Conservation (phyloP, 2,888 invertebrate genomes). For the Carterocephalus palaemon region DNA sequence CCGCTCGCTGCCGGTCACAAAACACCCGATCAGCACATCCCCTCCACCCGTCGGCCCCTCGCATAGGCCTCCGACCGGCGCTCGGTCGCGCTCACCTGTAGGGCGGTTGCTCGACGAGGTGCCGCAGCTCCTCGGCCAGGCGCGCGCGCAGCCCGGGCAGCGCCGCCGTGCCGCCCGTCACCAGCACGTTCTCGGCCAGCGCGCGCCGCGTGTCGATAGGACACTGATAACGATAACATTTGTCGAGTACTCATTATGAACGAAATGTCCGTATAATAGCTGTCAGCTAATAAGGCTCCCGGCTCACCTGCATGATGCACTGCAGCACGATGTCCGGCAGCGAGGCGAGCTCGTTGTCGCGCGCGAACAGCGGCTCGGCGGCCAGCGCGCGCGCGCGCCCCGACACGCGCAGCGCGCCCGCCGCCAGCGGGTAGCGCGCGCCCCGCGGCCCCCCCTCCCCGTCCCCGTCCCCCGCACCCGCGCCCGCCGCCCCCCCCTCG, state of each 20-base stretch:
- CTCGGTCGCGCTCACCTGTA: conserved; percentile 70
- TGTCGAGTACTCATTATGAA: too few relatives aligned
- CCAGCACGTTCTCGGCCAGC: conserved; percentile 89
- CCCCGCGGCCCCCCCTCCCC: conserved; percentile 80
- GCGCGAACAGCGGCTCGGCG: conserved; percentile 91
- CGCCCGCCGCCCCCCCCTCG: conserved; percentile 81
- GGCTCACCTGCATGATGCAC: conserved; percentile 82
- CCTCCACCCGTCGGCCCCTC: not conserved
- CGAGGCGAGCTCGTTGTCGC: conserved; percentile 83
- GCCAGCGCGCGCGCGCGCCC: conserved; percentile 86
- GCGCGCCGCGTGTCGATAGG: conserved; percentile 88
- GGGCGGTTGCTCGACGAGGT: conserved; percentile 80
- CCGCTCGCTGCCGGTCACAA: conserved; percentile 33
- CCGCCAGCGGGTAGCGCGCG: conserved; percentile 58
- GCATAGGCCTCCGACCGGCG: not conserved
- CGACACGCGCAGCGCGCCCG: conserved; percentile 81
- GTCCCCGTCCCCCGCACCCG: conserved; percentile 85
- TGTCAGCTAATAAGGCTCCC: too few relatives aligned
- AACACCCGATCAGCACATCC: not conserved
- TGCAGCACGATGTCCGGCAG: conserved; percentile 92
- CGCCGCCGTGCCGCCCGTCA: conserved; percentile 92
- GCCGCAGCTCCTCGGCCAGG: conserved; percentile 86
- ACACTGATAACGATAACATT: conserved; percentile 77
- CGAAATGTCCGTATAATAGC: too few relatives aligned
- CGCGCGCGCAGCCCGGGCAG: conserved; percentile 90